Evolutionary conservation across 2,797 vertebrate genomes (phyloP), one percentile per base, ranked within the genome.

Genomic region (Melanotaenia nigrans): DNA sequence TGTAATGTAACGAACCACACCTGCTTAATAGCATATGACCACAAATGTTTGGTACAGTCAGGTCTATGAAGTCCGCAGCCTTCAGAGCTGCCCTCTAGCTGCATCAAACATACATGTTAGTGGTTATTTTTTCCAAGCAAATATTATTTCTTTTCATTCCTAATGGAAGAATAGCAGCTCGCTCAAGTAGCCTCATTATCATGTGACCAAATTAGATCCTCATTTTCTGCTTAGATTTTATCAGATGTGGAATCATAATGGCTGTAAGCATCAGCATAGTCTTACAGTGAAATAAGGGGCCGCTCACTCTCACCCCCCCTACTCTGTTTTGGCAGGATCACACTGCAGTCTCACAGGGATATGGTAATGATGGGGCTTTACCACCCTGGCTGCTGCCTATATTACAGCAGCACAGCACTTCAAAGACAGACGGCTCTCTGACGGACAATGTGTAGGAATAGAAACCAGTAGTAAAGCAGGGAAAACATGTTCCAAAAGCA

Each of bases 391-490:
- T 78, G 83, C 88, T 30, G 85, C 82, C 81, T 88, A 82, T 82
- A 83, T 79, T 84, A 89, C 87, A 89, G 83, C 87, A 76, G 80
- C 80, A 82, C 25, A 81, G 73, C 84, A 86, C 89, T 88, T 92
- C 91, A 92, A 89, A 93, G 85, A 83, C 89, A 86, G 84, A 68
- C 83, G 79, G 82, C 70, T 79, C 81, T 81, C 89, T 79, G 86
- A 79, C 75, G 64, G 85, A 74, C 63, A 75, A 61, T 66, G 45
- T 75, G 85, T 88, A 86, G 79, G 83, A 91, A 89, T 71, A 89
- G 79, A 86, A 80, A 74, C 71, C 65, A 63, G 56, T 63, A 73
- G 79, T 66, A 63, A 76, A 83, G 65, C 69, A 53, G 65, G 51
- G 75, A 33, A 64, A 60, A 75, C 78, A 71, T 25, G 63, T 30